Conservation (phyloP, 2,113 vertebrate species). For the Tiliqua scincoides region DNA sequence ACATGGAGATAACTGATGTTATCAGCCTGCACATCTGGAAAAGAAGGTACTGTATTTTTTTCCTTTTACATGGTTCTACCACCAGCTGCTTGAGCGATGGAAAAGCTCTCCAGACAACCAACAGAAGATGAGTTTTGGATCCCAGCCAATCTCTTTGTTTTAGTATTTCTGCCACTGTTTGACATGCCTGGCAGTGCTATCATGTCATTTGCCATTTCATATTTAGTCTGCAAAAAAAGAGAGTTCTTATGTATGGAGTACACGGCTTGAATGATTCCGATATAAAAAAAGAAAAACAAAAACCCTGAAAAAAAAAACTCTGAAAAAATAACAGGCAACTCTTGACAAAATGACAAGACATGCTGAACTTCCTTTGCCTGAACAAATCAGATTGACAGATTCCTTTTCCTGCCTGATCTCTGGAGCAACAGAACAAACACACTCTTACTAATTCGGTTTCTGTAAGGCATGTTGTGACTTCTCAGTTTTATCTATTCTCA, state of each 20-base stretch:
- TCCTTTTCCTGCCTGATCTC: conserved; percentile 29
- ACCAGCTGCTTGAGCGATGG: background rate
- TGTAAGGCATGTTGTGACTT: background rate
- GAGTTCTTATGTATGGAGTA: background rate
- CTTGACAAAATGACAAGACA: background rate
- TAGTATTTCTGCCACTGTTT: background rate
- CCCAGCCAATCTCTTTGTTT: conserved; percentile 10
- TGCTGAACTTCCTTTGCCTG: background rate
- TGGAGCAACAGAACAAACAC: background rate
- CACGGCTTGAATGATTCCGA: background rate
- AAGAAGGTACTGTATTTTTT: background rate
- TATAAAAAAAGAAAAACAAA: background rate
- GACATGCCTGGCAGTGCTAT: background rate
- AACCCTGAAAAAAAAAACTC: background rate
- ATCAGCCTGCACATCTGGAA: background rate
- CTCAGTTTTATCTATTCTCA: background rate
- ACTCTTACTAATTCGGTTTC: conserved; percentile 1
- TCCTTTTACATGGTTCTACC: background rate
- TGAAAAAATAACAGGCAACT: conserved; percentile 2
- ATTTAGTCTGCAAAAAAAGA: background rate
- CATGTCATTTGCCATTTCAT: background rate
- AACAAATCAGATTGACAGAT: background rate
- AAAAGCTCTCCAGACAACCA: background rate
- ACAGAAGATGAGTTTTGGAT: background rate
- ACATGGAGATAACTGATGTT: too few relatives aligned